Conservation (phyloP, 2,113 vertebrate species). For the Erpornis zantholeuca region DNA sequence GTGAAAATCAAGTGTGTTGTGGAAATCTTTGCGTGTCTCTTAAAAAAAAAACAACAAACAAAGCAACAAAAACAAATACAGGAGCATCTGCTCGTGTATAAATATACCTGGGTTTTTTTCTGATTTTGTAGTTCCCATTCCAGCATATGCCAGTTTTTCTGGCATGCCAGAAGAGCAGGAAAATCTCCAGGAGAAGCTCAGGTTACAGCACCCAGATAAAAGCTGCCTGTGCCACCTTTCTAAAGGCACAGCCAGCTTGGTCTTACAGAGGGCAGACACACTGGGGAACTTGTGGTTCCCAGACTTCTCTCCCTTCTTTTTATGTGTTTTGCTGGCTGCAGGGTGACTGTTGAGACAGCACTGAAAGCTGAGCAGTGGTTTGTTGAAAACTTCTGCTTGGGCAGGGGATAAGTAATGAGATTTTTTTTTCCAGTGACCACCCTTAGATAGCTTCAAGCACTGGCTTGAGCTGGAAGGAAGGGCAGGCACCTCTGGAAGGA, state of each 20-base stretch:
- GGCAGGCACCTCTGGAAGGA: not conserved
- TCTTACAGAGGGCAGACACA: not conserved
- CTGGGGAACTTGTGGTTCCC: not conserved
- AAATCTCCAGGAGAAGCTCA: not conserved
- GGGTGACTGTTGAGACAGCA: not conserved
- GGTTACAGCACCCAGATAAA: not conserved
- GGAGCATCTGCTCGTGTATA: not conserved
- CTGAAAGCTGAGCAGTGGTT: not conserved
- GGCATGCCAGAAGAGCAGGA: not conserved
- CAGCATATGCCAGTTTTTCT: not conserved
- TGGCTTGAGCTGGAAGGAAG: not conserved
- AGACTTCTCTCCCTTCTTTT: not conserved
- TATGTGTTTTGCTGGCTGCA: not conserved
- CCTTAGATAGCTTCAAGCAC: not conserved
- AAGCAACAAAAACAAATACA: not conserved
- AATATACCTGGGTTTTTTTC: not conserved
- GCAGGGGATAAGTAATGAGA: not conserved
- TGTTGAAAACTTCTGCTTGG: not conserved
- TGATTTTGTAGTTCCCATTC: not conserved
- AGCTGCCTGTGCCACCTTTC: not conserved
- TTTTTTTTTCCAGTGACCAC: not conserved
- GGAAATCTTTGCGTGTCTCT: not conserved
- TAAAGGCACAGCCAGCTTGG: not conserved
- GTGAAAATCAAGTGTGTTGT: slow-evolving; percentile 39
- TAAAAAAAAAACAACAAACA: not conserved